These are phyloP conservation scores for Hydrozoanthus tunicans DNA, from an alignment of 64 coral and sea anemone species.

Conservation along the genomic window DNA sequence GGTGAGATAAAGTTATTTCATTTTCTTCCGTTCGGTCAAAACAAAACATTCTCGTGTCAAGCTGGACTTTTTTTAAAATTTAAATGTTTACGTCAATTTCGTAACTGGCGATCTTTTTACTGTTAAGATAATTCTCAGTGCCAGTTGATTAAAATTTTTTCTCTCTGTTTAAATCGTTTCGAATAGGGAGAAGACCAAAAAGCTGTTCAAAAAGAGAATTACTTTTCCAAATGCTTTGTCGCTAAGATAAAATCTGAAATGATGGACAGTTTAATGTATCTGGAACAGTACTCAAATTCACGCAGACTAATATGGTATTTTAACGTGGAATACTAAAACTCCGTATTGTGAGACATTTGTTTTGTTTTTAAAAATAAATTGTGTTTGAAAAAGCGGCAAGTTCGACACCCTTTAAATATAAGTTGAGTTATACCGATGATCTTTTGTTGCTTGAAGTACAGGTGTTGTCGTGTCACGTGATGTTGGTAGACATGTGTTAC, in stretches of 20 bases:
- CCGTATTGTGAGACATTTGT: slow-evolving; percentile 1
- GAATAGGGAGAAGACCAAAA: neutral
- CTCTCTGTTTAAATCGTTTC: neutral
- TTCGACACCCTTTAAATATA: slow-evolving; percentile 36
- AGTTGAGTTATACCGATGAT: slow-evolving; percentile 24
- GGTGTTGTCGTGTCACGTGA: slow-evolving; percentile 46
- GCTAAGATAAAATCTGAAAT: neutral
- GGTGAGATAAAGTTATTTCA: neutral
- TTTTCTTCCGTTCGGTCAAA: neutral
- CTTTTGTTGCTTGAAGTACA: slow-evolving; percentile 57
- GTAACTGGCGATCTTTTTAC: no score
- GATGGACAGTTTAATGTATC: neutral
- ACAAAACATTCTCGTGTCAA: neutral
- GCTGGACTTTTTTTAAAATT: neutral
- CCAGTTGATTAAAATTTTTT: no score
- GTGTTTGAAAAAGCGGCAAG: slow-evolving; percentile 3
- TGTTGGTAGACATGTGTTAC: slow-evolving; percentile 34
- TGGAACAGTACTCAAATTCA: slow-evolving; percentile 9
- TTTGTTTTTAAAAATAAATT: slow-evolving; percentile 26
- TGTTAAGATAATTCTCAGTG: no score
- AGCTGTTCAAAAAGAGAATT: neutral
- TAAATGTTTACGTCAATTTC: no score
- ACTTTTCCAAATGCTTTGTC: neutral
- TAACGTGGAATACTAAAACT: neutral
- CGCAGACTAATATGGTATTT: neutral